Evolutionary conservation across 2,888 invertebrate genomes (phyloP), one percentile per base, ranked within the genome.

Genomic region (Lordiphosa andalusiaca): DNA sequence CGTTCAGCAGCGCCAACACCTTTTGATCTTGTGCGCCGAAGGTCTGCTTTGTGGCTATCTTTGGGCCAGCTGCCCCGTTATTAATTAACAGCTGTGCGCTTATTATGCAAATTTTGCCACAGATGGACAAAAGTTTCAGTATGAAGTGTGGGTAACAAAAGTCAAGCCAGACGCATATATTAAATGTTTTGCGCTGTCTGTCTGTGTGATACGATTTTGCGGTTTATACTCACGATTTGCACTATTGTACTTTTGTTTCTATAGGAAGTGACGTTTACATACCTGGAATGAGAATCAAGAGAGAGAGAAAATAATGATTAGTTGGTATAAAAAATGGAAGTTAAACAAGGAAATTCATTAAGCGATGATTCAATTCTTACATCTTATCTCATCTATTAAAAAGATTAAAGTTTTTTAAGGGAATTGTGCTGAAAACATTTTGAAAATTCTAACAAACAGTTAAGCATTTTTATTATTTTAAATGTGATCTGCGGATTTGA

Each of bases 51-150:
- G 38, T 51, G 51, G 38, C 38, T 51, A 6, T 30, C 47, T 61
- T 59, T 36, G 51, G 49, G 59, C 59, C 70, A 75, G 73, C 67
- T 78, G 83, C 63, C 67, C 65, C 69, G 73, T 83, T 83, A 77
- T 74, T 83, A 81, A 83, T 83, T 83, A 83, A 72, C 72, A 77
- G 83, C 81, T 75, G 84, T 70, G 81, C 71, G 78, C 73, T 68
- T 77, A 73, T 63, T 84, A 84, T 84, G 84, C 74, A 84, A 84
- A 82, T 84, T 30, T 63, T 49, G 52, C 51, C 58, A 68, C 78
- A 71, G 77, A 77, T 77, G 77, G 69, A 30, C 37, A 52, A 41
- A 59, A 16, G 25, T 10, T 44, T 44, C 10, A 44, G 40, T 21
- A 37, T 12, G 12, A 12, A 35, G 66, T 71, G 71, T 46, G 61